These are phyloP conservation scores for Drosophila ezoana DNA, from an alignment of 2,888 invertebrate species.

Conservation along the genomic window DNA sequence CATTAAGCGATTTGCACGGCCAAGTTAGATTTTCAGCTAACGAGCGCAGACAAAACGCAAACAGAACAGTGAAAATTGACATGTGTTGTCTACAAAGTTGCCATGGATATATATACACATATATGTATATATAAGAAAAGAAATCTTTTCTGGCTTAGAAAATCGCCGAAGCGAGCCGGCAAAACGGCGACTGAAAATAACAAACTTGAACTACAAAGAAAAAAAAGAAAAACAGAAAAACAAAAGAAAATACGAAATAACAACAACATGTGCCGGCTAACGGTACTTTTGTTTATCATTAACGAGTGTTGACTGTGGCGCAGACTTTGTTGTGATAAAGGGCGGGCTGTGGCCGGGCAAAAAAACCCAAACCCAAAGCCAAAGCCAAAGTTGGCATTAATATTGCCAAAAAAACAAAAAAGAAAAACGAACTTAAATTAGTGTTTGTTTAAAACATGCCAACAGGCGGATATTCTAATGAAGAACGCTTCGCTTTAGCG, in stretches of 20 bases:
- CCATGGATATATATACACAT: conserved; percentile 25
- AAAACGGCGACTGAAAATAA: conserved; percentile 33
- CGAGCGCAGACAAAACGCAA: conserved; percentile 28
- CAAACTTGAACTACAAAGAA: conserved; percentile 21
- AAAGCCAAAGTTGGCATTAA: not conserved
- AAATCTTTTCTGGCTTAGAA: conserved; percentile 52
- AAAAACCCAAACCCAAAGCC: not conserved
- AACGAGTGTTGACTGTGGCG: conserved; percentile 41
- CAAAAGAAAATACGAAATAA: conserved; percentile 34
- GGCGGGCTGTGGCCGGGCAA: not conserved
- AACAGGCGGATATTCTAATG: conserved; percentile 34
- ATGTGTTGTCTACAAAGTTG: conserved; percentile 52
- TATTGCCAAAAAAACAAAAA: not conserved
- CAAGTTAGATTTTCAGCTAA: conserved; percentile 36
- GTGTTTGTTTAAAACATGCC: conserved; percentile 21
- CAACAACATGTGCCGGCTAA: conserved; percentile 58
- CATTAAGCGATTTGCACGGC: conserved; percentile 22
- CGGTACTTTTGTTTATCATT: conserved; percentile 63
- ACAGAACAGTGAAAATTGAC: conserved; percentile 59
- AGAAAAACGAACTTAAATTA: conserved; percentile 31
- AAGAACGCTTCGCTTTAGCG: conserved; percentile 23
- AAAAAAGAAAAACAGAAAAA: conserved; percentile 12
- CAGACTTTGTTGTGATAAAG: conserved; percentile 5
- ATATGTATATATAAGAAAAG: conserved; percentile 29
- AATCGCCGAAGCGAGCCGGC: conserved; percentile 50